Conservation (phyloP, 2,797 vertebrate species). For the Erethizon dorsatum region DNA sequence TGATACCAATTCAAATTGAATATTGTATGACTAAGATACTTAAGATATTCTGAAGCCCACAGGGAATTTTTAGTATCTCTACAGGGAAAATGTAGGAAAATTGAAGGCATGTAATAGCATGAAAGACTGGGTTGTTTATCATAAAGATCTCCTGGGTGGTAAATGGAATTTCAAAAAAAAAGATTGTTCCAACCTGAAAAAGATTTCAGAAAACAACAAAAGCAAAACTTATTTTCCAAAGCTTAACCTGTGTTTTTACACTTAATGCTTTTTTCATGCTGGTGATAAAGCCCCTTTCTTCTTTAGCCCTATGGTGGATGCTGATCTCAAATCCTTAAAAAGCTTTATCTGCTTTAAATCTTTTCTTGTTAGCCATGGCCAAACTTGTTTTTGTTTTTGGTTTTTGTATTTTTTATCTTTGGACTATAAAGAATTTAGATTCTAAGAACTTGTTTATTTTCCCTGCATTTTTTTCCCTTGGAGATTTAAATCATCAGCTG, state of each 20-base stretch:
- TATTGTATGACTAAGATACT: conserved; percentile 75
- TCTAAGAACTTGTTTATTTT: conserved; percentile 62
- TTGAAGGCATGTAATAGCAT: conserved; percentile 65
- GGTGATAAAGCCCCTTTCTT: background rate
- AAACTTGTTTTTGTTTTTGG: conserved; percentile 57
- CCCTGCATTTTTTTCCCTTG: conserved; percentile 56
- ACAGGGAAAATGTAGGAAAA: conserved; percentile 77
- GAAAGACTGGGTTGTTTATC: conserved; percentile 70
- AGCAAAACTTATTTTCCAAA: conserved; percentile 66
- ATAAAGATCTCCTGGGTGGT: conserved; percentile 74
- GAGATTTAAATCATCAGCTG: conserved; percentile 56
- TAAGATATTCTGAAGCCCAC: conserved; percentile 69
- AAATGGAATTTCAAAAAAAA: conserved; percentile 71
- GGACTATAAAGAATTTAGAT: conserved; percentile 38
- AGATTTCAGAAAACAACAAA: conserved; percentile 70
- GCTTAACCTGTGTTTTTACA: conserved; percentile 54
- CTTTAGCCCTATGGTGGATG: background rate
- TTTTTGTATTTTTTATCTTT: conserved; percentile 61
- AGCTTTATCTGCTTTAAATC: conserved; percentile 51
- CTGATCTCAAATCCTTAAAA: conserved; percentile 4
- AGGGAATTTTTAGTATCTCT: conserved; percentile 63
- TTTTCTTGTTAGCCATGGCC: background rate
- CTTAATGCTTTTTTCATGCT: conserved; percentile 18
- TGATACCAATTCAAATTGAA: conserved; percentile 76
- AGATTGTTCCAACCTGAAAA: conserved; percentile 57